Evolutionary conservation across 2,113 vertebrate genomes (phyloP).

Genomic region (Centropristis striata): DNA sequence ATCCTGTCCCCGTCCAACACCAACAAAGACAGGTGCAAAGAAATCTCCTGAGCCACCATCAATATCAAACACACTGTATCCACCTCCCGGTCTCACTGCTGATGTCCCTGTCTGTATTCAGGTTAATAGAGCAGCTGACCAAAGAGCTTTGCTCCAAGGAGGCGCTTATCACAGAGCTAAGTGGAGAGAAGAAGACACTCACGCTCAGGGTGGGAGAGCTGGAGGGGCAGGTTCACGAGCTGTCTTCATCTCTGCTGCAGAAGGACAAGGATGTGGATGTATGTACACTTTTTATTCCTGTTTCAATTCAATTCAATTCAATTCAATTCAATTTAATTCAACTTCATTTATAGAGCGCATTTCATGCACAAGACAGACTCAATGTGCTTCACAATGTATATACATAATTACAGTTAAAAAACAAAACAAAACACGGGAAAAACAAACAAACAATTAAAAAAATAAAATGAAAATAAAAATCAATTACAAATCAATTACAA

Average conservation of each 20-base stretch:
- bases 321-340: too few relatives aligned
- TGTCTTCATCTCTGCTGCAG: constrained; percentile 81
- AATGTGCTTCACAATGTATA: too few relatives aligned
- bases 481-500: too few relatives aligned
- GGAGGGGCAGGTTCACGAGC: constrained; percentile 84
- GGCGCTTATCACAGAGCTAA: constrained; percentile 82
- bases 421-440: too few relatives aligned
- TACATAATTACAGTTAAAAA: too few relatives aligned
- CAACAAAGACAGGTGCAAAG: constrained; percentile 86
- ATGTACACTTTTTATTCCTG: constrained; percentile 8
- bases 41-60: not conserved
- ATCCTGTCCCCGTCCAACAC: constrained; percentile 68
- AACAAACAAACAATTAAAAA: too few relatives aligned
- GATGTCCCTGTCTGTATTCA: constrained; percentile 62
- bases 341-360: too few relatives aligned
- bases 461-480: too few relatives aligned
- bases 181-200: constrained; percentile 84
- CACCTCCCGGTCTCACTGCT: not conserved
- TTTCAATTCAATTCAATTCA: too few relatives aligned
- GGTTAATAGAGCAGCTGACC: constrained; percentile 89
- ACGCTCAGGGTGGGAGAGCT: constrained; percentile 81
- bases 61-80: not conserved
- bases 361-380: too few relatives aligned
- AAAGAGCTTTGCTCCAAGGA: constrained; percentile 87
- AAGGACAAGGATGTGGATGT: constrained; percentile 86